Base-by-base conservation (phyloP, 2,888 invertebrate genomes). In the Silvanus unidentatus region DNA sequence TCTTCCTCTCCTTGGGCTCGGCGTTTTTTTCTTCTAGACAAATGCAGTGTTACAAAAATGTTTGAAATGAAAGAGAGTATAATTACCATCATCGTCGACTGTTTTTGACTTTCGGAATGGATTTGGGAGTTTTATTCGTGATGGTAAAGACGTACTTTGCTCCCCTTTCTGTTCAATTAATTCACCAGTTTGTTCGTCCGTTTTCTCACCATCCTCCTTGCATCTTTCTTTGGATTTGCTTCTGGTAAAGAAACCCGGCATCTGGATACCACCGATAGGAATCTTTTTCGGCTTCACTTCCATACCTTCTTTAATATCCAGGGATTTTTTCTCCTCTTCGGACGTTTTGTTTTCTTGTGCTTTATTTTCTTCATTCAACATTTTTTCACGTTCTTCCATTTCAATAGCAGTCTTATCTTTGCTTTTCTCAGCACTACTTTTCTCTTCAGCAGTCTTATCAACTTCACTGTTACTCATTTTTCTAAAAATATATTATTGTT, bases 231-330 rank as follows among this genome's bases (percentile, higher is more conserved):
- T 82, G 51, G 87, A 86, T 56, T 84, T 84, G 65, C 82, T 83
- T 57, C 85, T 81, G 48, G 83, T 84, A 62, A 88, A 88, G 73
- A 88, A 89, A 11, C 88, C 88, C 2, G 89, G 89, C 81, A 89
- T 84, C 73, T 88, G 88, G 53, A 89, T 86, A n/a, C 87, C 89
- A 40, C 88, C 89, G 60, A 88, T 89, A 2, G 89, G 89, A 59
- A 88, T 88, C 67, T 87, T 88, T 67, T 84, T 86, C 46, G 86
- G 86, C 63, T 84, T 84, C 27, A 85, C 85, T 72, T 86, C 86
- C 49, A 84, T 78, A 40, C 84, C 85, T 56, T 84, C 82, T 57
- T 81, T 80, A 4, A 77, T 79, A 13, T 78, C 76, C 11, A 76
- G 75, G 2, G 73, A 70, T 34, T 79, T 80, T 5, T 78, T 74